phyloP scores from a whole-genome alignment of 1,140 invertebrate species.

The Drosophila dunni region DNA sequence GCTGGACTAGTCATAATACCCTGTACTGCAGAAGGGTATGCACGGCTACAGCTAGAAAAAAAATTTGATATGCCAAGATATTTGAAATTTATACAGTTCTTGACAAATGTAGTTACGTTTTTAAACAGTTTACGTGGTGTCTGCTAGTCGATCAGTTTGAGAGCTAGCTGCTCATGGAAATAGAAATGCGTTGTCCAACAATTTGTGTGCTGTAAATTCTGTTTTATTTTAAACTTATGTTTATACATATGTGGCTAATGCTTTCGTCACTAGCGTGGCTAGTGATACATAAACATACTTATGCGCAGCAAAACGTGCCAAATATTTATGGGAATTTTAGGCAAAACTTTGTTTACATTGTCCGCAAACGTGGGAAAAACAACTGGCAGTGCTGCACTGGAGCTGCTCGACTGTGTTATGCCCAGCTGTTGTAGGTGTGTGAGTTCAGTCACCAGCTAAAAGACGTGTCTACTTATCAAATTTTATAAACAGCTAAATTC shows the following conservation, averaged over 20 bases:
- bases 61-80: neutral
- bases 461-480: no score
- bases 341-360: conserved; percentile 27
- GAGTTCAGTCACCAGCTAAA: no score
- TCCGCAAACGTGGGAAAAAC: conserved; percentile 10
- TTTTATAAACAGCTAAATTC: no score
- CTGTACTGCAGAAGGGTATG: neutral
- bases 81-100: neutral
- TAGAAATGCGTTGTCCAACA: conserved; percentile 27
- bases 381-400: neutral
- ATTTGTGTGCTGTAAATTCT: conserved; percentile 16
- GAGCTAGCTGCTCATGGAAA: conserved; percentile 38
- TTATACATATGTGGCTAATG: neutral
- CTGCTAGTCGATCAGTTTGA: neutral
- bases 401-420: no score
- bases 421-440: no score
- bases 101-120: no score
- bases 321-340: conserved; percentile 27
- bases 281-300: conserved; percentile 24
- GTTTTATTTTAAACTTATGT: conserved; percentile 11
- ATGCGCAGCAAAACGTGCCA: conserved; percentile 20
- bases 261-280: no score
- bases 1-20: conserved; percentile 7
- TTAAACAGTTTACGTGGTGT: neutral
- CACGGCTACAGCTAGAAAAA: neutral